Base-by-base conservation (phyloP, 92 coral and sea anemone genomes). In the Porites lobata region DNA sequence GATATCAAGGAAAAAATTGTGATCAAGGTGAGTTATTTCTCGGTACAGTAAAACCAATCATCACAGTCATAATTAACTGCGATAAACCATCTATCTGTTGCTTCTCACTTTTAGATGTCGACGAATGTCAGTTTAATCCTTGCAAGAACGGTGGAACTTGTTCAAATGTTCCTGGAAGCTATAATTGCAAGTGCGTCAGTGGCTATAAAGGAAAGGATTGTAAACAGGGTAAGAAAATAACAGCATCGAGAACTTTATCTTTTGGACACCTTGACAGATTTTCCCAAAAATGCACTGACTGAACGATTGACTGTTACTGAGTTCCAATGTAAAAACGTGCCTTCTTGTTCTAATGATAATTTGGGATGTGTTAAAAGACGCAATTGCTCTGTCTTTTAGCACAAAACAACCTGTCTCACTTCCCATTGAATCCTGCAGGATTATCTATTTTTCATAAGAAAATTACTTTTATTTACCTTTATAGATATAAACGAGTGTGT, bases 1-100 rank as follows among this genome's bases (percentile, higher is more conserved):
- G 90, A 57, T 87, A 20, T 61, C 26, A 58, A 43, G 90, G 90
- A 9, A 69, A 69, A 21, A 66, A 86, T 57, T 86, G 90, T 24
- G 90, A 67, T 12, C 69, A 79, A 79, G 93, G 93, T 90, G 50
- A 5, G 11, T n/a, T 1, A 1, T 54, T 38, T 38, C 47, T 38
- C 6, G 10, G 10, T 54, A 54, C 15, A 9, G 13, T 54, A 9
- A 13, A 9, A 13, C 59, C 59, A 8, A 38, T 38, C 59, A 54
- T 0, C 0, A 54, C 59, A 54, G 59, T 38, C 47, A 38, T 0
- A 0, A 38, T 54, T 9, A 10, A 54, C 13, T 54, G 10, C 11
- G 14, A 54, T 54, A 13, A 9, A 54, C 14, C 4, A 26, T 68
- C 73, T 14, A 1, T 14, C 1, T 70, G 8, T 9, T 29, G 7